Base-by-base conservation (phyloP, 2,113 vertebrate species). In the Ahaetulla prasina region DNA sequence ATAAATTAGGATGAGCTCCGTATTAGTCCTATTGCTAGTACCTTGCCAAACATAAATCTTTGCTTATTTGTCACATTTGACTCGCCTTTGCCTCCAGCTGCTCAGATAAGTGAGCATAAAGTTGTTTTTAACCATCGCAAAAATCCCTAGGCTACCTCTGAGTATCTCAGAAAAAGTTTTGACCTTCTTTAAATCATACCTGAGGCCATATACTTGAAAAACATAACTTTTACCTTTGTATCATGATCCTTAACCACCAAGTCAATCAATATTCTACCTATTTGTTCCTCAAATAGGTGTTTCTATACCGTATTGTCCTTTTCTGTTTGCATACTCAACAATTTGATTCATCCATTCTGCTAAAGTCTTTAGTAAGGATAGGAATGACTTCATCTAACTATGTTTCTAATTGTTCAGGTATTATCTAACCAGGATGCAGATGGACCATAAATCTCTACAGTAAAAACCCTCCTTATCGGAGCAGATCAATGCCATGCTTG, bases 371-470 rank as follows among this genome's bases (percentile, higher is more conserved):
- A 84, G 89, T 85, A 85, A 92, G 30, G 7, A 93, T 63, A 53
- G 91, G 6, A 93, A 50, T 93, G 45, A 10, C 92, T 3, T 2
- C 1, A 23, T 16, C 50, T 25, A 89, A 90, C 35, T 60, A 87
- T 27, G 0, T 2, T 74, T 89, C 87, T 93, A 92, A 54, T 53
- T 2, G 89, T 95, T 87, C 87, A 91, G 43, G 89, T 92, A 23
- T 85, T 30, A 85, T 95, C 91, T 49, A 93, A 84, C 80, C 80
- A 94, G 90, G 68, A 95, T 93, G 87, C 94, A 43, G 94, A 91
- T 89, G 90, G 49, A 10, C 53, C 20, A 91, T 92, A 96, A 96
- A 95, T 95, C 95, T 96, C 95, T 94, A 54, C 87, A 92, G 68
- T 87, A 88, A 43, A 90, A 91, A 35, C 22, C 90, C 87, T 95